Conservation (phyloP, 2,888 invertebrate genomes). For the Drosophila meridiana region DNA sequence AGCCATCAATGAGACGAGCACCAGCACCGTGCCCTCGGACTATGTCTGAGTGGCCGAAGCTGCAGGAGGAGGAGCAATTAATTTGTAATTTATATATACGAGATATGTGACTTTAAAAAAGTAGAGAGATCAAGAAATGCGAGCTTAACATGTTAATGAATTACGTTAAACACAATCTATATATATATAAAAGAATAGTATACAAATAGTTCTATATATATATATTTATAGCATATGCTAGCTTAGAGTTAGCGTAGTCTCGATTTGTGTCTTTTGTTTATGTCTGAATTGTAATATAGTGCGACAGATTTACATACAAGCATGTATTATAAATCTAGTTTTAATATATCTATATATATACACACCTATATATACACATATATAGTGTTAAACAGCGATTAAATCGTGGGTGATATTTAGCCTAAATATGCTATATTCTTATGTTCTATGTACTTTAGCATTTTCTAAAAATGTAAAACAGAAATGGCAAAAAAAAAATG, state of each 20-base stretch:
- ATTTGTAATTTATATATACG: slow-evolving; percentile 49
- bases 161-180: slow-evolving; percentile 53
- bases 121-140: slow-evolving; percentile 43
- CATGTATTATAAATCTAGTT: slow-evolving; percentile 77
- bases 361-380: slow-evolving; percentile 35
- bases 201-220: slow-evolving; percentile 24
- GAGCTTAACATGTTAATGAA: slow-evolving; percentile 64
- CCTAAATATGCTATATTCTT: slow-evolving; percentile 82
- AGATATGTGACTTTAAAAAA: slow-evolving; percentile 60
- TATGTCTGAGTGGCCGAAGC: slow-evolving; percentile 85
- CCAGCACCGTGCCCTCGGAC: slow-evolving; percentile 87
- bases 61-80: slow-evolving; percentile 3
- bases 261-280: slow-evolving; percentile 70
- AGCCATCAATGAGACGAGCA: slow-evolving; percentile 87
- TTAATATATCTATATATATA: slow-evolving; percentile 47
- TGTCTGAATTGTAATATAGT: slow-evolving; percentile 72
- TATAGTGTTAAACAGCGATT: slow-evolving; percentile 81
- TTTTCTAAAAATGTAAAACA: slow-evolving; percentile 76
- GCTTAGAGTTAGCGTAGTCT: slow-evolving; percentile 65
- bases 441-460: slow-evolving; percentile 80
- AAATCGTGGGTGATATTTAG: slow-evolving; percentile 85
- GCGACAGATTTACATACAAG: slow-evolving; percentile 62
- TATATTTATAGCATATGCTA: slow-evolving; percentile 54
- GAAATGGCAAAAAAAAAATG: slow-evolving; percentile 20
- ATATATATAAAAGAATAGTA: slow-evolving; percentile 31